A percentile compares a stretch with the other conserved stretches of the same genome.
phyloP scores from a whole-genome alignment of 2,797 vertebrate species.

The Nannoperca obscura region DNA sequence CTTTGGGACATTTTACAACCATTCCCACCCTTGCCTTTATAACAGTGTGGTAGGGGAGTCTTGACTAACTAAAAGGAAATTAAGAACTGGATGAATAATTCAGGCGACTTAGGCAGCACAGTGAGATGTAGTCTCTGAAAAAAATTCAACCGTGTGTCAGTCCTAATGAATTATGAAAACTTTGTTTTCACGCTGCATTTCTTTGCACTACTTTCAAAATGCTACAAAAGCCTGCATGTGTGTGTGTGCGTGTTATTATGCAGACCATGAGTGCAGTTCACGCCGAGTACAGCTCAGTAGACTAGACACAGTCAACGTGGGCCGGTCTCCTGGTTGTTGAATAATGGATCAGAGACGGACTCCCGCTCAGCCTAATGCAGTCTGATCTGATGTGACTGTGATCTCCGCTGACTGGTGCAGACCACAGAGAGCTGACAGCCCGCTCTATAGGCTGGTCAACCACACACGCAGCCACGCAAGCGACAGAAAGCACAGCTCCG shows the following conservation, averaged over 20 bases:
- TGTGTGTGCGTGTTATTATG: constrained; percentile 71
- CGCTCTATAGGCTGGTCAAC: constrained; percentile 68
- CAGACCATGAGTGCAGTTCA: constrained; percentile 81
- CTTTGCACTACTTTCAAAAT: constrained; percentile 81
- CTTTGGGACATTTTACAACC: constrained; percentile 82
- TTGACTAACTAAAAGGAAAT: constrained; percentile 80
- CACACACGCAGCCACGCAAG: constrained; percentile 49
- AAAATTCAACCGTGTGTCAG: constrained; percentile 72
- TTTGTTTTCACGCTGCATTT: constrained; percentile 84
- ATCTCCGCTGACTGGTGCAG: constrained; percentile 81
- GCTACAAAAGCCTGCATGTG: constrained; percentile 70
- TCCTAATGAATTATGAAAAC: constrained; percentile 83
- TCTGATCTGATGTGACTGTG: constrained; percentile 86
- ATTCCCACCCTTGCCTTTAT: constrained; percentile 74
- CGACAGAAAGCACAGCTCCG: constrained; percentile 39
- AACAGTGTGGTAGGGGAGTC: constrained; percentile 59
- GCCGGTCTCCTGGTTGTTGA: constrained; percentile 84
- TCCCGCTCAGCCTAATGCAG: constrained; percentile 84
- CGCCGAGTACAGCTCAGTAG: constrained; percentile 78
- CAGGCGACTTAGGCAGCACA: constrained; percentile 70
- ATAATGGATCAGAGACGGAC: constrained; percentile 86
- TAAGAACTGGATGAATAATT: constrained; percentile 82
- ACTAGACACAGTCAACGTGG: constrained; percentile 83
- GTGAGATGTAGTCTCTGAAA: constrained; percentile 67
- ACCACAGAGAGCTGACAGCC: constrained; percentile 81